These are phyloP conservation scores for Bimastos eiseni DNA, from an alignment of 2,888 invertebrate genomes.

Conservation along the genomic window DNA sequence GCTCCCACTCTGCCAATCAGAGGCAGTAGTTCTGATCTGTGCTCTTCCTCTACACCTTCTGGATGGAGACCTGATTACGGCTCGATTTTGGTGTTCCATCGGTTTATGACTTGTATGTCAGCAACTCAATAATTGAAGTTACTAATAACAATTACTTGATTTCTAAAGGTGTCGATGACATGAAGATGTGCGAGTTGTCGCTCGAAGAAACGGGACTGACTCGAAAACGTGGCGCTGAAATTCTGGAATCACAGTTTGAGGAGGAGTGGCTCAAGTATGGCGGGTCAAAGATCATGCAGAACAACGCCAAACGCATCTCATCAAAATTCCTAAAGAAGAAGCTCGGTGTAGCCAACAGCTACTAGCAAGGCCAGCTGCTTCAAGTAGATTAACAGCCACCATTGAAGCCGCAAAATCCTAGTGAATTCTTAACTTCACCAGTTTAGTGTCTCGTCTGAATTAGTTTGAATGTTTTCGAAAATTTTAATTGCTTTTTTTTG, in stretches of 20 bases:
- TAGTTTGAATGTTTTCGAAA: conserved; percentile 13
- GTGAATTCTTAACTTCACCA: neutral
- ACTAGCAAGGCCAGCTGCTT: neutral
- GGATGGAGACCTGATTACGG: too few species aligned
- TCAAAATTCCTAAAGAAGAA: conserved; percentile 41
- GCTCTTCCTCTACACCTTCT: too few species aligned
- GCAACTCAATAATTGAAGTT: neutral
- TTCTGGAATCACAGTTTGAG: conserved; percentile 90
- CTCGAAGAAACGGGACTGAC: conserved; percentile 94
- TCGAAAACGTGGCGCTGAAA: conserved; percentile 92
- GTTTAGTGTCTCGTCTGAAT: neutral
- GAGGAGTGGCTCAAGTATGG: conserved; percentile 86
- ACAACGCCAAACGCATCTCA: conserved; percentile 37
- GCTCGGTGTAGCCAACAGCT: conserved; percentile 21
- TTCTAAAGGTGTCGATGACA: conserved; percentile 82
- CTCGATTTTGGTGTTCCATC: too few species aligned
- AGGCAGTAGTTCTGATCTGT: too few species aligned
- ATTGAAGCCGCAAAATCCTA: neutral
- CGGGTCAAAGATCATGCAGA: conserved; percentile 64
- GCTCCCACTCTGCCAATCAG: too few species aligned
- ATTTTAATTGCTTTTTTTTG: neutral
- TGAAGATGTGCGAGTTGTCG: conserved; percentile 97
- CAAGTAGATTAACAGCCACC: neutral
- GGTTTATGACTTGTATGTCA: too few species aligned
- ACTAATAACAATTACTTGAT: neutral